Conservation (phyloP, 2,888 invertebrate species). For the Rhogogaster chlorosoma region DNA sequence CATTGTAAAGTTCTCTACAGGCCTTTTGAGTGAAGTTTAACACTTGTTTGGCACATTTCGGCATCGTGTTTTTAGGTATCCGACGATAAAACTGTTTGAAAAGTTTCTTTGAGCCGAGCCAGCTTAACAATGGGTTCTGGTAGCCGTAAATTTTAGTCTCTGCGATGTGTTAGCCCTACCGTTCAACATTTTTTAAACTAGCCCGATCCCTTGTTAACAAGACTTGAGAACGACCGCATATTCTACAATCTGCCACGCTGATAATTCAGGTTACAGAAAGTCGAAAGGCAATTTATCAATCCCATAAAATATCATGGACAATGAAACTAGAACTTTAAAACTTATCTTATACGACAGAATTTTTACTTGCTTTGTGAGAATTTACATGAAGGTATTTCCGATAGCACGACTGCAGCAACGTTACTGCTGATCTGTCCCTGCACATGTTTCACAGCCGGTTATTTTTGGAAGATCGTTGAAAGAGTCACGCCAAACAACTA, state of each 20-base stretch:
- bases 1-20: slow-evolving; percentile 11
- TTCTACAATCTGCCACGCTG: neutral
- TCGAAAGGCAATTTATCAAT: neutral
- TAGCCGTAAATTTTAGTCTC: neutral
- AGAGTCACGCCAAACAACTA: neutral
- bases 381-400: neutral
- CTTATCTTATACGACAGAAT: neutral
- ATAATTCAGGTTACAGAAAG: neutral
- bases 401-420: neutral
- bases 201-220: neutral
- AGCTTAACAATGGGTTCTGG: neutral
- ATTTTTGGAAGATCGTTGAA: neutral
- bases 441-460: neutral
- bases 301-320: neutral
- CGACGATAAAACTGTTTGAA: neutral
- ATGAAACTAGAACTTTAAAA: neutral
- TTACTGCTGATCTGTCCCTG: neutral
- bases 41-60: slow-evolving; percentile 15
- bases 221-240: neutral
- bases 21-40: slow-evolving; percentile 2
- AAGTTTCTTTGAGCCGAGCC: neutral
- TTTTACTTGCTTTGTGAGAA: neutral
- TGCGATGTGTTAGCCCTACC: neutral
- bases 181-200: neutral
- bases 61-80: neutral